Percentiles rank a stretch among this genome's conserved stretches.
Conservation (phyloP, 2,113 vertebrate species). For the Albula glossodonta region DNA sequence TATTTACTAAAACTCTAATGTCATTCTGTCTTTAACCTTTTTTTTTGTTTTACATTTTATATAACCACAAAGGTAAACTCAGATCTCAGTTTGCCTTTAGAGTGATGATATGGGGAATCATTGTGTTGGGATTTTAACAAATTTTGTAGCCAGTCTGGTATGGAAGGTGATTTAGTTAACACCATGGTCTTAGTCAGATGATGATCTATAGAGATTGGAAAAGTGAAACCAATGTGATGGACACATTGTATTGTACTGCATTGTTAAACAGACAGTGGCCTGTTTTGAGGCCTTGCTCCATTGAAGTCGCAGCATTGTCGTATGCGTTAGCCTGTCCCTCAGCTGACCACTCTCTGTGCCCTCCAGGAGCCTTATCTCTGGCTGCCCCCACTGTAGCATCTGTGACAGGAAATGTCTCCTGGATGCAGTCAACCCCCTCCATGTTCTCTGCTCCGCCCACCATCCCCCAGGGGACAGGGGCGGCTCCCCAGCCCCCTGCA, state of each 20-base stretch:
- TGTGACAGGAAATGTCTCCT: constrained; percentile 58
- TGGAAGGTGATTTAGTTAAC: too few species aligned
- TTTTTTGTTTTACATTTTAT: too few species aligned
- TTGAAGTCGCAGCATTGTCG: neutral
- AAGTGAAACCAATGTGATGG: too few species aligned
- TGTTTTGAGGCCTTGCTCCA: neutral
- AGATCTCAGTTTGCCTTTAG: too few species aligned
- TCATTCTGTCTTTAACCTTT: neutral
- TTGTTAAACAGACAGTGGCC: too few species aligned
- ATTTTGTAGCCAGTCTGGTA: too few species aligned
- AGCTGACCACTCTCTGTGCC: neutral
- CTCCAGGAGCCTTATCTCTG: constrained; percentile 73
- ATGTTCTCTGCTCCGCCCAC: constrained; percentile 64
- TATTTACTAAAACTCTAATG: constrained; percentile 4
- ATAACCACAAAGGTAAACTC: too few species aligned
- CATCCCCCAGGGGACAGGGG: constrained; percentile 54
- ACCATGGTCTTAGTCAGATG: too few species aligned
- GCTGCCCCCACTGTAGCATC: constrained; percentile 56
- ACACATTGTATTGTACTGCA: too few species aligned
- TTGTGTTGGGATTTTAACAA: too few species aligned
- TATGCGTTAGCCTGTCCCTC: neutral
- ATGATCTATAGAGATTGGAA: too few species aligned
- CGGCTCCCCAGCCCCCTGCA: constrained; percentile 58
- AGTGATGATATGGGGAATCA: too few species aligned
- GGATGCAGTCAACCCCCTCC: constrained; percentile 65